Conservation (phyloP, 2,113 vertebrate species). For the Thryonomys swinderianus region DNA sequence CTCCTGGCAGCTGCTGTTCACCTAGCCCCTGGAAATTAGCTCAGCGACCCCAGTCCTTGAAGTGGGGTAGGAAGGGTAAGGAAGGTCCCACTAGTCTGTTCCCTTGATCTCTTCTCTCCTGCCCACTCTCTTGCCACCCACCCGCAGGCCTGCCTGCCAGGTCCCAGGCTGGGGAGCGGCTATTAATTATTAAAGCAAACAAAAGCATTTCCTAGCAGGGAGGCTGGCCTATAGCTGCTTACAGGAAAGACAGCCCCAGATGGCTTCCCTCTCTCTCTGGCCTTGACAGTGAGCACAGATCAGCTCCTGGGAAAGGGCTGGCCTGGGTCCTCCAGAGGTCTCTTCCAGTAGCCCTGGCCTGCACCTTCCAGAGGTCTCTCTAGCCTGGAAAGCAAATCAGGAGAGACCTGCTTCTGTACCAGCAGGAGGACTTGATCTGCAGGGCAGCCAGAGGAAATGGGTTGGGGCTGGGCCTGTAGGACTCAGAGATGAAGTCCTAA, state of each 20-base stretch:
- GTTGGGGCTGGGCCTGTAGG: background rate
- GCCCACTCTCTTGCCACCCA: slow-evolving; percentile 49
- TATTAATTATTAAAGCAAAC: slow-evolving; percentile 82
- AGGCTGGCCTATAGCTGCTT: slow-evolving; percentile 73
- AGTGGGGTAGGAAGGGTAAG: background rate
- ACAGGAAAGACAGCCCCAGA: slow-evolving; percentile 77
- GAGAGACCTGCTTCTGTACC: background rate
- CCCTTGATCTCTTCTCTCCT: slow-evolving; percentile 2
- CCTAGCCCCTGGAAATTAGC: background rate
- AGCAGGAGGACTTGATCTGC: background rate
- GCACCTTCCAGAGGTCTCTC: background rate
- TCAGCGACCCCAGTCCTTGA: background rate
- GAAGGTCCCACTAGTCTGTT: background rate
- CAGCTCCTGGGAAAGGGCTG: background rate
- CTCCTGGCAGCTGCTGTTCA: background rate
- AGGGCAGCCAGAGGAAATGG: background rate
- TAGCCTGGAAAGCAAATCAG: background rate
- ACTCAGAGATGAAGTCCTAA: slow-evolving; percentile 23
- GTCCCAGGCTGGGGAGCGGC: slow-evolving; percentile 68
- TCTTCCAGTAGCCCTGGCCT: background rate
- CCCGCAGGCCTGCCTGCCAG: slow-evolving; percentile 73
- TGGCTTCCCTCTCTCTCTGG: slow-evolving; percentile 55
- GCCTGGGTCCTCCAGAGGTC: background rate
- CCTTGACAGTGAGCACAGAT: background rate
- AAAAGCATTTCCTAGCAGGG: slow-evolving; percentile 82